These are phyloP conservation scores for Ceryle rudis DNA, from an alignment of 2,797 vertebrate genomes.

Conservation along the genomic window DNA sequence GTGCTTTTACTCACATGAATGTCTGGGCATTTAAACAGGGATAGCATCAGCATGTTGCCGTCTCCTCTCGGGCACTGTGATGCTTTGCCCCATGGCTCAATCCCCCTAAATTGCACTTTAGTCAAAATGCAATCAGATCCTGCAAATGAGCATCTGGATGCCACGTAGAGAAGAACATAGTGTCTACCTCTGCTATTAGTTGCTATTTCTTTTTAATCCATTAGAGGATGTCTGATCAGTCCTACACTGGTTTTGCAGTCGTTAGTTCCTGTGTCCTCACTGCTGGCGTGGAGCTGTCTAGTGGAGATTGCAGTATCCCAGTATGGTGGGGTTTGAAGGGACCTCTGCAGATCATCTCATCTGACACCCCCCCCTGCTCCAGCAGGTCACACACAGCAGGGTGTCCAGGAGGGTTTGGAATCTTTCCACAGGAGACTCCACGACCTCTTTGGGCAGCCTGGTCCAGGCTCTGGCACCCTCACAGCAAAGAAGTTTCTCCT, in stretches of 20 bases:
- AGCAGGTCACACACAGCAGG: no score
- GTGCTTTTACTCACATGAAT: neutral
- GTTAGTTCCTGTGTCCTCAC: neutral
- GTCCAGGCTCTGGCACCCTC: no score
- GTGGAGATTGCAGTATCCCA: neutral
- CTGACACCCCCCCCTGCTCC: no score
- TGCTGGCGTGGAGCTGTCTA: neutral
- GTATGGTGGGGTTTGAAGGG: no score
- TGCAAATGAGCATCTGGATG: no score
- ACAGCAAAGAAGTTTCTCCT: no score
- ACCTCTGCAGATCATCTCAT: no score
- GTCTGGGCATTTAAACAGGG: neutral
- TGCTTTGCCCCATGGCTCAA: neutral
- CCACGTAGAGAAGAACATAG: accelerated
- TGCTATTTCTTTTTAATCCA: neutral
- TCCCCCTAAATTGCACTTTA: neutral
- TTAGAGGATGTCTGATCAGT: neutral
- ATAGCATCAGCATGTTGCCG: accelerated
- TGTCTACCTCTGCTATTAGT: neutral
- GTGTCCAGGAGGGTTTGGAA: no score
- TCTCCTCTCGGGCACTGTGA: neutral
- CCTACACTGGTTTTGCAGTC: neutral
- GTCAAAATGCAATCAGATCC: neutral
- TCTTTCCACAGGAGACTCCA: no score
- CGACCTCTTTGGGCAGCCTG: no score